phyloP scores from a whole-genome alignment of 2,888 invertebrate genomes.

The Netelia fuscicornis region DNA sequence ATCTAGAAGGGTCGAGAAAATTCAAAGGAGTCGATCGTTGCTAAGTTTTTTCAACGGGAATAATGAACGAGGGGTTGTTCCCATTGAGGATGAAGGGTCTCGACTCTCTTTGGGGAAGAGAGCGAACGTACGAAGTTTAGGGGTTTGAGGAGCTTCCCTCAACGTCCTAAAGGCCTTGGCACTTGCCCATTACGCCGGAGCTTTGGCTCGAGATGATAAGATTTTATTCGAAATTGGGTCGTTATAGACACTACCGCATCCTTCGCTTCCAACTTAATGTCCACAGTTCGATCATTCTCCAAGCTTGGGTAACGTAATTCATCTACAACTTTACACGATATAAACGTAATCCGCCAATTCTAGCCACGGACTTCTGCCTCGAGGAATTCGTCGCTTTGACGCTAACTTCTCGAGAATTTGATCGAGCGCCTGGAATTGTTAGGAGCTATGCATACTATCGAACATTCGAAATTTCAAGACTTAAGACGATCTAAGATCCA shows the following conservation, averaged over 20 bases:
- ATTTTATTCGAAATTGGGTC: slow-evolving; percentile 1
- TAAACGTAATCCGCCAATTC: not conserved
- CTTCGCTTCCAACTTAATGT: not conserved
- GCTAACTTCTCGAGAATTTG: not conserved
- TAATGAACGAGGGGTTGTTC: not conserved
- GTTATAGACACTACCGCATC: not conserved
- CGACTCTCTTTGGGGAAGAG: not conserved
- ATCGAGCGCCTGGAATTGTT: not conserved
- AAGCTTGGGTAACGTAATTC: not conserved
- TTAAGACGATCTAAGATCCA: not conserved
- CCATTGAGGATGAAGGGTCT: not conserved
- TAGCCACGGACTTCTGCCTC: not conserved
- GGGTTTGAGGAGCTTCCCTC: not conserved
- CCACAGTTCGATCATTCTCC: not conserved
- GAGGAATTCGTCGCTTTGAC: not conserved
- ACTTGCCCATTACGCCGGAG: not conserved
- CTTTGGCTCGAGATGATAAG: not conserved
- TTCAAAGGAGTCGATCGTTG: not conserved
- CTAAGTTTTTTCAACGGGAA: not conserved
- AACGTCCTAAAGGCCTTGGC: not conserved
- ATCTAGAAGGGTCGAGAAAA: not conserved
- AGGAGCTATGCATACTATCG: not conserved
- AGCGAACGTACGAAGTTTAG: not conserved
- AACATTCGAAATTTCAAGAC: not conserved
- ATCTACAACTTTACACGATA: not conserved